Evolutionary conservation across 2,888 invertebrate genomes (phyloP).

Genomic region (Eugnorisma glareosa): DNA sequence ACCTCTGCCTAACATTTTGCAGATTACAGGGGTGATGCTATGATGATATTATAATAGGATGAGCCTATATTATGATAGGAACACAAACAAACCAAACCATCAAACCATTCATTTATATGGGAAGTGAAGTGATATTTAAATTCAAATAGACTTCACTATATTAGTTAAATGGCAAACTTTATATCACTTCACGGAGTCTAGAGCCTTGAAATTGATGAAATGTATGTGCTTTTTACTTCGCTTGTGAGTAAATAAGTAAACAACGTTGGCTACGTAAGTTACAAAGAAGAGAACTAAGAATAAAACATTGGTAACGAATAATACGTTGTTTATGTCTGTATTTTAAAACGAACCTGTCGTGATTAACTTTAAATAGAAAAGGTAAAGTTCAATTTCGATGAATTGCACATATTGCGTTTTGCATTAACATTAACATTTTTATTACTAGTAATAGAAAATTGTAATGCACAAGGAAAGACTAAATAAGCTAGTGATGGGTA

Average conservation of each 20-base stretch:
- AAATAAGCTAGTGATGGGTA: too few species aligned
- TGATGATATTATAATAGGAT: too few species aligned
- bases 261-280: background rate
- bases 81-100: too few species aligned
- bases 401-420: too few species aligned
- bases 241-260: background rate
- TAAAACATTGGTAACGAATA: background rate
- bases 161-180: conserved; percentile 44
- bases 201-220: background rate
- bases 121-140: too few species aligned
- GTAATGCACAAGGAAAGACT: too few species aligned
- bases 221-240: background rate
- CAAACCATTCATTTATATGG: too few species aligned
- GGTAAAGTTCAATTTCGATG: background rate
- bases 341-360: background rate
- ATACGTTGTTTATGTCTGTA: background rate
- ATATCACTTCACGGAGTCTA: background rate
- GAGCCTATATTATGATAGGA: too few species aligned
- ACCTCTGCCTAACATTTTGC: too few species aligned
- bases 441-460: too few species aligned
- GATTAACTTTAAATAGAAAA: background rate
- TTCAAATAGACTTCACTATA: conserved; percentile 73
- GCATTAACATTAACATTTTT: too few species aligned
- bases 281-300: background rate
- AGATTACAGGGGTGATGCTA: too few species aligned